Percentiles rank a stretch among this genome's conserved stretches.
These are phyloP conservation scores for Crotalus adamanteus DNA, from an alignment of 2,797 vertebrate species.

Conservation along the genomic window DNA sequence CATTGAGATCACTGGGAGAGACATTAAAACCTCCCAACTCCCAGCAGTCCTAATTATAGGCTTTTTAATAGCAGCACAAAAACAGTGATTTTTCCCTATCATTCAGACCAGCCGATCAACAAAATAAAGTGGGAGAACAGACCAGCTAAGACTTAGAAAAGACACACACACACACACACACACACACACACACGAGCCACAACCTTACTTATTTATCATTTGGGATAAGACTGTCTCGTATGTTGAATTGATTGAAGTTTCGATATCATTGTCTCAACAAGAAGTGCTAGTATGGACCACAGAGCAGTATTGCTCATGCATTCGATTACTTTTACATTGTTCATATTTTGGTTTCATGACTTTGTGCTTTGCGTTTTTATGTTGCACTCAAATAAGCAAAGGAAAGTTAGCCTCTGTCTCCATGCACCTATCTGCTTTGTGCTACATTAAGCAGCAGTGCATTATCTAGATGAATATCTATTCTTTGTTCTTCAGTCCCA, in stretches of 20 bases:
- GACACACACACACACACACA: background rate
- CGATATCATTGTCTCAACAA: no score
- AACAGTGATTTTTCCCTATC: background rate
- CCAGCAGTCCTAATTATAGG: background rate
- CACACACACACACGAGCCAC: background rate
- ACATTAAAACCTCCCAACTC: background rate
- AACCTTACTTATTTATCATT: background rate
- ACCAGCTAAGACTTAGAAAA: background rate
- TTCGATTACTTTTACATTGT: background rate
- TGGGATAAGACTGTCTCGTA: no score
- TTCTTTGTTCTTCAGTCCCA: background rate
- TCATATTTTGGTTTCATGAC: background rate
- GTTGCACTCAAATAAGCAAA: background rate
- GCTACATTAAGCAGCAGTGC: background rate
- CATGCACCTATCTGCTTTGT: background rate
- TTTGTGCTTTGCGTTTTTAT: constrained; percentile 22
- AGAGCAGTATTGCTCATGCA: background rate
- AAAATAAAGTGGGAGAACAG: background rate
- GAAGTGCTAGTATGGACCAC: background rate
- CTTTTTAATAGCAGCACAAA: background rate
- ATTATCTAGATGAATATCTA: background rate
- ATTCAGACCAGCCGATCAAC: background rate
- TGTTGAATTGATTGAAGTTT: no score
- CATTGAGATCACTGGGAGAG: background rate
- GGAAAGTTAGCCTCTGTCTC: background rate